phyloP scores from a whole-genome alignment of 2,888 invertebrate species.

The Lepidonotus clava region DNA sequence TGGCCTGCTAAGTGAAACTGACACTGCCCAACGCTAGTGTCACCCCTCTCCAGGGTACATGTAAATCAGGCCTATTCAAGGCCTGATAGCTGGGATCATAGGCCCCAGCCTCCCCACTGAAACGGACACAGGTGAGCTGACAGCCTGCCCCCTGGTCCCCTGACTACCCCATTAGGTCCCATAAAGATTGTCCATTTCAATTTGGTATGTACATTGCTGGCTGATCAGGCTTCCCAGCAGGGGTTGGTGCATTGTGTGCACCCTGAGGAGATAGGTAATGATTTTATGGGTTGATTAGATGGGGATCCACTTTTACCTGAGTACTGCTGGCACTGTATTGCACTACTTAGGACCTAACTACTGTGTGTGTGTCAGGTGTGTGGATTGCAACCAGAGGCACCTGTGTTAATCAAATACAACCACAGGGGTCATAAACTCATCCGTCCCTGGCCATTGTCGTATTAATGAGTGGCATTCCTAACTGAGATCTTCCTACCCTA shows the following conservation, averaged over 20 bases:
- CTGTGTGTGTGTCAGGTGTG: background rate
- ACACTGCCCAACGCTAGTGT: background rate
- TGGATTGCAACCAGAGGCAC: too few relatives aligned
- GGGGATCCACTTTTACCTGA: background rate
- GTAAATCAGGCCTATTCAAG: background rate
- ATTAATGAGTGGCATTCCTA: background rate
- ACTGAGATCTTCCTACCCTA: background rate
- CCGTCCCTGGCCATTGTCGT: background rate
- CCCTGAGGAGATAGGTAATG: too few relatives aligned
- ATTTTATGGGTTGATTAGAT: slow-evolving; percentile 20
- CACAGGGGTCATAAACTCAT: slow-evolving; percentile 24
- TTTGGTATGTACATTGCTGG: background rate
- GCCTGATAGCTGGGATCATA: slow-evolving; percentile 1
- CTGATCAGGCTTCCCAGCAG: background rate
- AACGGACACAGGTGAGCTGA: background rate
- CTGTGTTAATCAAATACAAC: slow-evolving; percentile 20
- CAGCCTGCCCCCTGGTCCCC: background rate
- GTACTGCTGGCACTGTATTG: background rate
- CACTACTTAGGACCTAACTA: too few relatives aligned
- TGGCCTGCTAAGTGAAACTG: background rate
- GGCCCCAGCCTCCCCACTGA: background rate
- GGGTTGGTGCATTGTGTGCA: background rate
- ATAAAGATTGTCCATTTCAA: slow-evolving; percentile 43
- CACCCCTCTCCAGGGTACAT: slow-evolving; percentile 19
- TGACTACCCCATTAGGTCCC: background rate